Evolutionary conservation across 2,888 invertebrate species (phyloP).

Genomic region (Ramazzottius varieornatus): DNA sequence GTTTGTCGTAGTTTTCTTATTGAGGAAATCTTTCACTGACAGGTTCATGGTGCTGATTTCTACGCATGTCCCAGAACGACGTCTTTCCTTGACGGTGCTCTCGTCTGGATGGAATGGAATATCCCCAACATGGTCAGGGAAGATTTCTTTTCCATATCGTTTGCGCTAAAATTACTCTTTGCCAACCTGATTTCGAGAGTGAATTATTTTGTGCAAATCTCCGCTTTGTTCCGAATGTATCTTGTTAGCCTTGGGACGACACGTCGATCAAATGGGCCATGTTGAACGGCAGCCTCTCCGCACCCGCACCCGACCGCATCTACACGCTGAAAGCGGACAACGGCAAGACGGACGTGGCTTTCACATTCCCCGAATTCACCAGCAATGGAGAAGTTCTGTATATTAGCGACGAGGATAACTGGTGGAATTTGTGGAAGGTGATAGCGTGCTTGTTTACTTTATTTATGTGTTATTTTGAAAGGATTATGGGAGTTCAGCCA

Average conservation of each 20-base stretch:
- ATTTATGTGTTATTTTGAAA: too few relatives aligned
- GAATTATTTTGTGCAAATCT: slow-evolving; percentile 2
- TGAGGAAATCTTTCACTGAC: too few relatives aligned
- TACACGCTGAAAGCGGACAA: not conserved
- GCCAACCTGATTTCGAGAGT: slow-evolving; percentile 3
- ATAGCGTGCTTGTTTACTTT: too few relatives aligned
- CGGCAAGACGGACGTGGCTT: slow-evolving; percentile 12
- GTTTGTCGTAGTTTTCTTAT: too few relatives aligned
- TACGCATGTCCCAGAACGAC: slow-evolving; percentile 23
- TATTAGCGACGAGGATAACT: slow-evolving; percentile 20
- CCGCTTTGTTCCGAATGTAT: too few relatives aligned
- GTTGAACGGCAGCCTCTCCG: slow-evolving; percentile 12
- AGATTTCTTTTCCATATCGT: not conserved
- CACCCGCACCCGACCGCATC: not conserved
- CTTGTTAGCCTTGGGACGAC: slow-evolving; percentile 25
- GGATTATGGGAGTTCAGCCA: too few relatives aligned
- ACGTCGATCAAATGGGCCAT: slow-evolving; percentile 20
- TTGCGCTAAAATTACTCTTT: slow-evolving; percentile 1
- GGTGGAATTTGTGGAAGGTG: slow-evolving; percentile 23
- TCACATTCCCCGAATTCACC: slow-evolving; percentile 21
- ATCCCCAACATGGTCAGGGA: slow-evolving; percentile 24
- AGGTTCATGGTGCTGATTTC: slow-evolving; percentile 22
- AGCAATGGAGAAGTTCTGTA: slow-evolving; percentile 16
- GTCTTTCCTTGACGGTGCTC: slow-evolving; percentile 21
- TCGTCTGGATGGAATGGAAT: slow-evolving; percentile 25